These are phyloP conservation scores for Chrysopa pallens DNA, from an alignment of 1,140 invertebrate species.

Conservation along the genomic window DNA sequence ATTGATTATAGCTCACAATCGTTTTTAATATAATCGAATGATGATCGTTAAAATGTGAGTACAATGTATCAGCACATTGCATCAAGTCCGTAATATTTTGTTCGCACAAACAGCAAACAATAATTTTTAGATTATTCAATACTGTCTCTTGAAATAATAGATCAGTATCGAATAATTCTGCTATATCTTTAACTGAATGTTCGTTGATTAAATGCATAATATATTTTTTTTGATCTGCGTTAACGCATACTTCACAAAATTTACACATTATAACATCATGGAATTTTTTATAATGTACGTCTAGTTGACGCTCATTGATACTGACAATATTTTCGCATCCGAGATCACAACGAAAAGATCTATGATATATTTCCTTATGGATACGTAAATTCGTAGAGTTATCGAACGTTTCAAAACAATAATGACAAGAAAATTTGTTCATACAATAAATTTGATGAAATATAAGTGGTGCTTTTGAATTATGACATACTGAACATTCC, in stretches of 20 bases:
- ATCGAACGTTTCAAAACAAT: too few species aligned
- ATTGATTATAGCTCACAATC: background rate
- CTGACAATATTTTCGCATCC: background rate
- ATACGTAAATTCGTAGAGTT: too few species aligned
- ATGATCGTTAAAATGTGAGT: background rate
- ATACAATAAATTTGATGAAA: too few species aligned
- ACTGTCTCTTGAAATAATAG: background rate
- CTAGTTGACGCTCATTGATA: background rate
- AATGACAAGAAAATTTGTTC: too few species aligned
- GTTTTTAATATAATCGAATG: background rate
- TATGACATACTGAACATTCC: too few species aligned
- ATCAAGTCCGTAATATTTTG: background rate
- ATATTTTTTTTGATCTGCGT: constrained; percentile 1
- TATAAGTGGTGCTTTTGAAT: too few species aligned
- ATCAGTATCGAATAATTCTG: background rate
- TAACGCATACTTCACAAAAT: constrained; percentile 4
- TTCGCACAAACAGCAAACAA: background rate
- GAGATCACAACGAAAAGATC: background rate
- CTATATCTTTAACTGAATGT: background rate
- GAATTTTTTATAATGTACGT: constrained; percentile 4
- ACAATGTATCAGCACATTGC: background rate
- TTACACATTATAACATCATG: constrained; percentile 2
- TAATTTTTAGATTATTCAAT: background rate
- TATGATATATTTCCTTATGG: background rate
- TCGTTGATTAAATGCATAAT: background rate